Base-by-base conservation (phyloP, 2,797 vertebrate genomes). In the Sebastes matsubarae region DNA sequence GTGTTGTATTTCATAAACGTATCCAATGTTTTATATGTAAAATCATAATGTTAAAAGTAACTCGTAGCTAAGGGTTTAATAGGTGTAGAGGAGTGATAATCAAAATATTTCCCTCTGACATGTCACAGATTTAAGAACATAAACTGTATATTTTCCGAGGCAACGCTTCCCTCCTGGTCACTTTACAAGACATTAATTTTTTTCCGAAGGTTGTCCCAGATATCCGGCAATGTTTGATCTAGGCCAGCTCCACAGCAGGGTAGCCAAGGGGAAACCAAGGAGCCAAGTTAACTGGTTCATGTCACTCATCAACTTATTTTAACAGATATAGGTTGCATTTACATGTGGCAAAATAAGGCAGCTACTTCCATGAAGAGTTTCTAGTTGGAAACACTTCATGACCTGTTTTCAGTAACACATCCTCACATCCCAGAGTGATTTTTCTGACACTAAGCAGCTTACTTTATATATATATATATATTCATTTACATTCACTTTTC, bases 271-370 rank as follows among this genome's bases (percentile, higher is more conserved):
- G 89, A 90, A 93, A 93, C 87, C 80, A 89, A 93, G 92, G 84
- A 91, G 88, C 90, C 92, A 81, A 85, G 76, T 88, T 93, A 95
- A 94, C 92, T 94, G 88, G 91, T 93, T 94, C 92, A 94, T 87
- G 89, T 93, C 90, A 89, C 85, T 89, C 90, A 86, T 91, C 77
- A 75, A 90, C 90, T 92, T 75, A 82, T 86, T 91, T 88, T 75
- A 86, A 83, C 89, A 87, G 77, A 88, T 80, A 85, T 81, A 70
- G 85, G 75, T 34, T 85, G 68, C 77, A 79, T 79, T 87, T 78
- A 42, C 29, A 50, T 75, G 66, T 27, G 27, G 55, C 25, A 30
- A 72, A 61, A 82, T 34, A 42, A 73, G 75, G 55, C 79, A 73
- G 60, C 46, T 54, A 66, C 73, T 79, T 81, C 38, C 55, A 64